Base-by-base conservation (phyloP, 2,888 invertebrate species). In the Metellina segmentata region DNA sequence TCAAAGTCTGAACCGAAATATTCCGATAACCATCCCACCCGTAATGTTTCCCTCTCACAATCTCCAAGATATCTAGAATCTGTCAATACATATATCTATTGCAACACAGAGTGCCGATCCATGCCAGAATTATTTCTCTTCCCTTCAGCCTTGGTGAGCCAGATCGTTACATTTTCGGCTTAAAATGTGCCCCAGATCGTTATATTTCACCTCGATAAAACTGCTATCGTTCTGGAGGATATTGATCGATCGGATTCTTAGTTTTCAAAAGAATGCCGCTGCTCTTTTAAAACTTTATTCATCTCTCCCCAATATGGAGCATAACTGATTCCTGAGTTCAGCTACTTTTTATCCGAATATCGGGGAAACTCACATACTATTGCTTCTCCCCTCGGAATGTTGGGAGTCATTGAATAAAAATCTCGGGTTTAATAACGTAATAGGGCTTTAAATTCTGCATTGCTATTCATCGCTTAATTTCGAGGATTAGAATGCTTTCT, bases 91-190 rank as follows among this genome's bases (percentile, higher is more conserved):
- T 61, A 53, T 79, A 79, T 61, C 61, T 61, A 79, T 79, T 34
- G 79, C 61, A 79, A 34, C 79, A 53, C 34, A 79, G 69, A 53
- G 11, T 19, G 19, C 51, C n/a, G 9, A 19, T 48, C 77, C n/a
- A 51, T 48, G 77, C 77, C 13, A n/a, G 49, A 48, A n/a, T 79
- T 79, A 61, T 34, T 61, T 61, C 61, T 61, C 61, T 13, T 13
- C 61, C 34, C 53, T 79, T 34, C 79, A 34, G 79, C 34, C 11
- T 61, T 16, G 52, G 51, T 52, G 78, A n/a, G 51, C 19, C 11
- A 52, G 78, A 78, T 78, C 78, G 79, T 79, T 79, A 79, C 79
- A 79, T 79, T 79, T 79, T 79, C 79, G 79, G 53, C 79, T 79
- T 61, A 61, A 61, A 79, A 79, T 61, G 79, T 53, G 79, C 79